Percentiles rank a stretch among this genome's conserved stretches.
These are phyloP conservation scores for Ernsta delagoae DNA, from an alignment of 2,888 invertebrate genomes.

Conservation along the genomic window DNA sequence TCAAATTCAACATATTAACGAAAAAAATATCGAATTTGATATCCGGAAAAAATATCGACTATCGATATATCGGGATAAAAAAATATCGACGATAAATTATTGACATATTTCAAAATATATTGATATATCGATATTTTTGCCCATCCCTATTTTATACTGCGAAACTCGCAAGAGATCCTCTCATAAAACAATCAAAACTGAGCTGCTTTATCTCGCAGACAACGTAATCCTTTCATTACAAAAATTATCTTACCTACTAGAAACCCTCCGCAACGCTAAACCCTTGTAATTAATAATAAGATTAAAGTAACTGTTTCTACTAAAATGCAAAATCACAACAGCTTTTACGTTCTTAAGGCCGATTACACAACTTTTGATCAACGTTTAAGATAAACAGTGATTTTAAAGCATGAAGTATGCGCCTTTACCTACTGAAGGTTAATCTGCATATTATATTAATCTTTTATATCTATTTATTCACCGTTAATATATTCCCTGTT, in stretches of 20 bases:
- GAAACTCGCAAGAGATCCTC: neutral
- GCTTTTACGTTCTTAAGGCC: slow-evolving; percentile 12
- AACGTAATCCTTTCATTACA: slow-evolving; percentile 2
- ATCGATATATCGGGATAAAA: too few relatives aligned
- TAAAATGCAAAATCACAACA: slow-evolving; percentile 15
- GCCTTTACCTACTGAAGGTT: too few relatives aligned
- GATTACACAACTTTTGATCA: neutral
- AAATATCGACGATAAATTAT: too few relatives aligned
- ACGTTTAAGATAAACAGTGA: neutral
- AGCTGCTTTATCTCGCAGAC: neutral
- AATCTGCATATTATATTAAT: too few relatives aligned
- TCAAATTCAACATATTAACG: too few relatives aligned
- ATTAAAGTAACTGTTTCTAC: slow-evolving; percentile 13
- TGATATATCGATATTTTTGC: too few relatives aligned
- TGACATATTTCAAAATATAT: too few relatives aligned
- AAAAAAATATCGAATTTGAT: too few relatives aligned
- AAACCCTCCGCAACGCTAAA: neutral
- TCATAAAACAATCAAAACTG: neutral
- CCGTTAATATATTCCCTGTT: too few relatives aligned
- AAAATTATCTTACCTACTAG: slow-evolving; percentile 1
- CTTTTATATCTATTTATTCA: too few relatives aligned
- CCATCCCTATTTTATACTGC: neutral
- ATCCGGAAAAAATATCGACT: too few relatives aligned
- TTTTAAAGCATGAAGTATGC: neutral
- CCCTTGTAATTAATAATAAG: slow-evolving; percentile 17